These are phyloP conservation scores for Coregonus ussuriensis DNA, from an alignment of 2,797 vertebrate species.

Conservation along the genomic window DNA sequence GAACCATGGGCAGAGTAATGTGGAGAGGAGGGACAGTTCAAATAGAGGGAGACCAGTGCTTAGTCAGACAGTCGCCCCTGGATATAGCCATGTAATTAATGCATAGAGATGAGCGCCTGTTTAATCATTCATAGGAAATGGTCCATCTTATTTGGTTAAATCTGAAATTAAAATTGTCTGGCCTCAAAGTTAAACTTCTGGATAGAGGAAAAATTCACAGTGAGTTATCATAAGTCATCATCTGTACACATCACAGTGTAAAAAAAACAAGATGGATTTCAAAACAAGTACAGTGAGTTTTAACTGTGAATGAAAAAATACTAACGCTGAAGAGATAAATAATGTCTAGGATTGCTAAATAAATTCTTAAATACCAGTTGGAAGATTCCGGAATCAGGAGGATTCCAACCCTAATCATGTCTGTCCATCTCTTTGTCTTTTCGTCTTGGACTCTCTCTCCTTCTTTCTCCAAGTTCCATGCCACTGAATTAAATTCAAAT, in stretches of 20 bases:
- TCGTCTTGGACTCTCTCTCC: constrained; percentile 8
- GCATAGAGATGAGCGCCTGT: background rate
- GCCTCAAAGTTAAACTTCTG: background rate
- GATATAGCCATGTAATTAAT: constrained; percentile 3
- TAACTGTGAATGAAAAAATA: background rate
- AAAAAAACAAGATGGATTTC: background rate
- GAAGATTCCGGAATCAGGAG: background rate
- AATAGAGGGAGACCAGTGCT: background rate
- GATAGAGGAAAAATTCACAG: background rate
- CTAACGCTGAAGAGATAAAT: no score
- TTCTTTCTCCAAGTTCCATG: constrained; percentile 36
- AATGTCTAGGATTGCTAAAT: no score
- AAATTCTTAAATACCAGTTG: no score
- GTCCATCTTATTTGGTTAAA: constrained; percentile 7
- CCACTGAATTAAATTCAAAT: constrained; percentile 62
- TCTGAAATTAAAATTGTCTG: background rate
- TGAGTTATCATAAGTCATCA: background rate
- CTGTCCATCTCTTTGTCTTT: constrained; percentile 15
- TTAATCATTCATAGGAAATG: constrained; percentile 23
- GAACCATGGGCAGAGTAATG: background rate
- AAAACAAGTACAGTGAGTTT: no score
- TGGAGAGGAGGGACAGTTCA: background rate
- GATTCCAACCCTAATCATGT: constrained; percentile 20
- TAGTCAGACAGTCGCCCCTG: constrained; percentile 22
- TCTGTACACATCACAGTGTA: background rate